Percentiles rank a stretch among this genome's conserved stretches.
Evolutionary conservation across 2,888 invertebrate species (phyloP).

Genomic region (Clostera curtula): DNA sequence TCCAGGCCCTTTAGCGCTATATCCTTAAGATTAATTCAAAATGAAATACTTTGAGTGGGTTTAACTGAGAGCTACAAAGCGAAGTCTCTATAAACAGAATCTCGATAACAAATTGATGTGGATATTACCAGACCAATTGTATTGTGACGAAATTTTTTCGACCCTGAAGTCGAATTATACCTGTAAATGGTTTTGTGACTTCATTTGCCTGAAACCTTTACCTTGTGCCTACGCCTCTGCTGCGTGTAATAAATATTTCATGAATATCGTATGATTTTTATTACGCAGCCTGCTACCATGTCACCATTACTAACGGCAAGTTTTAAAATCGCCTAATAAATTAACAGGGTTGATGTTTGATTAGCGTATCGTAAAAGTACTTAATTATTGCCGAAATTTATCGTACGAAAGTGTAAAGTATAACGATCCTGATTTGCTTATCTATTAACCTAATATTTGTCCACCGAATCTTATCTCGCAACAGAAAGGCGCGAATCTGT

Average conservation of each 20-base stretch:
- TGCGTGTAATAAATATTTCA: too few species aligned
- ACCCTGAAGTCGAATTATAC: slow-evolving; percentile 44
- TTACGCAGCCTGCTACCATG: too few species aligned
- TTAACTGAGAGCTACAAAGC: slow-evolving; percentile 43
- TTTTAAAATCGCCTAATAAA: slow-evolving; percentile 10
- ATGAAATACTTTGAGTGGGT: slow-evolving; percentile 34
- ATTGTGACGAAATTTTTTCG: too few species aligned
- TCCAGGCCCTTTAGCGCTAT: too few species aligned
- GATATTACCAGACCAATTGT: too few species aligned
- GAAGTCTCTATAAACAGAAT: slow-evolving; percentile 47
- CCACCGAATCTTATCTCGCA: slow-evolving; percentile 50
- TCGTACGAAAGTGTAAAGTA: slow-evolving; percentile 60
- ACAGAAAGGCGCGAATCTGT: slow-evolving; percentile 50
- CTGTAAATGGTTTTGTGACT: too few species aligned
- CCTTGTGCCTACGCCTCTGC: too few species aligned
- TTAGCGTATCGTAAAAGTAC: slow-evolving; percentile 34
- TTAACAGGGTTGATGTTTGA: slow-evolving; percentile 28
- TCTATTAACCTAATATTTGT: slow-evolving; percentile 53
- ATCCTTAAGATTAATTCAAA: slow-evolving; percentile 23
- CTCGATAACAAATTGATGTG: slow-evolving; percentile 46
- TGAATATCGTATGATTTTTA: too few species aligned
- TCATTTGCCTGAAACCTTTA: too few species aligned
- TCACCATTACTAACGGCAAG: slow-evolving; percentile 7
- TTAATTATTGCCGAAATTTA: slow-evolving; percentile 47
- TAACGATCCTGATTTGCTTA: slow-evolving; percentile 61